These are phyloP conservation scores for Clunio marinus DNA, from an alignment of 2,888 invertebrate species.

Conservation along the genomic window DNA sequence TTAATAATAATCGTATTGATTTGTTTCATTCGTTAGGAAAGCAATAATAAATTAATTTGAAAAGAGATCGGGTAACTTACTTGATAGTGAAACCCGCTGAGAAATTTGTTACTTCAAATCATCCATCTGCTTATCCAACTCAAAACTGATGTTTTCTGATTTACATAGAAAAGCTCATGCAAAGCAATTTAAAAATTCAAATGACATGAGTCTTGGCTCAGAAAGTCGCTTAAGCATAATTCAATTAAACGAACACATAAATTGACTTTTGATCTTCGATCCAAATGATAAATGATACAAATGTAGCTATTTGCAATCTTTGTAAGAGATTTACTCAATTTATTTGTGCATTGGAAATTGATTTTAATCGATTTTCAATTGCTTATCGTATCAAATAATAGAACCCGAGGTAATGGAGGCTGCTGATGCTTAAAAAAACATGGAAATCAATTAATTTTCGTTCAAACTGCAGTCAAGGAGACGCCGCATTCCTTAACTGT, in stretches of 20 bases:
- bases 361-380: slow-evolving; percentile 29
- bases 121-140: not conserved
- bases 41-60: not conserved
- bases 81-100: not conserved
- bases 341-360: slow-evolving; percentile 27
- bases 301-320: not conserved
- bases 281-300: slow-evolving; percentile 19
- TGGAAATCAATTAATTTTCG: slow-evolving; percentile 15
- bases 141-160: not conserved
- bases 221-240: slow-evolving; percentile 27
- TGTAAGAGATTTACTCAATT: slow-evolving; percentile 16
- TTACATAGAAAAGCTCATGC: not conserved
- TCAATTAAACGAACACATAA: slow-evolving; percentile 29
- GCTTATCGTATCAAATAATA: slow-evolving; percentile 14
- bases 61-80: not conserved
- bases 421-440: not conserved
- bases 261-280: slow-evolving; percentile 6
- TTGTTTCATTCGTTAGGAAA: not conserved
- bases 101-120: too few species aligned
- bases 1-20: too few species aligned
- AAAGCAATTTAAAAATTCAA: slow-evolving; percentile 18
- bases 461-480: not conserved
- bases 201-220: slow-evolving; percentile 10
- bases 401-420: not conserved
- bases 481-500: not conserved